phyloP scores from a whole-genome alignment of 2,888 invertebrate genomes.

The Laothoe populi region DNA sequence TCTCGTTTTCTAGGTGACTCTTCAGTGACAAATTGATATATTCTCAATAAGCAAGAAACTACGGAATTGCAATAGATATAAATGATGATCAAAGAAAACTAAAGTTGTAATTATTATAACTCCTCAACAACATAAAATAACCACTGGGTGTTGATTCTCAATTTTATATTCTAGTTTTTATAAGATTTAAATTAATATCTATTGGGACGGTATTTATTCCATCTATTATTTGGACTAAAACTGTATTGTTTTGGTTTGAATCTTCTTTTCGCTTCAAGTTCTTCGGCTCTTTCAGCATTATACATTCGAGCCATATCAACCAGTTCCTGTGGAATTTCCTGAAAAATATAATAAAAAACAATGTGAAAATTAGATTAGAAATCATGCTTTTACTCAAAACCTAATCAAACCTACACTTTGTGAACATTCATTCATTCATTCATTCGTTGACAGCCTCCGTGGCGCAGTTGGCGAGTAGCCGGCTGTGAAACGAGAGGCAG shows the following conservation, averaged over 20 bases:
- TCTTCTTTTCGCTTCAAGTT: slow-evolving; percentile 49
- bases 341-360: slow-evolving; percentile 34
- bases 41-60: no score
- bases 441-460: no score
- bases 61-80: not conserved
- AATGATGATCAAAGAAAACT: not conserved
- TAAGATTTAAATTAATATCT: slow-evolving; percentile 25
- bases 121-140: not conserved
- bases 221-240: slow-evolving; percentile 47
- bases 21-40: no score
- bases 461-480: no score
- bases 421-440: no score
- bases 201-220: slow-evolving; percentile 45
- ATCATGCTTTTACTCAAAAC: no score
- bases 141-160: not conserved
- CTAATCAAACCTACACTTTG: no score
- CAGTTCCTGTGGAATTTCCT: slow-evolving; percentile 68
- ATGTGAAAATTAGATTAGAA: not conserved
- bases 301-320: slow-evolving; percentile 58
- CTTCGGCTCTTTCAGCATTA: slow-evolving; percentile 48
- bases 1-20: no score
- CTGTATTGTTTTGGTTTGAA: slow-evolving; percentile 48
- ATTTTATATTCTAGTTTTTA: not conserved
- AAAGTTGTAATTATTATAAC: slow-evolving; percentile 1
- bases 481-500: no score